phyloP scores from a whole-genome alignment of 2,888 invertebrate species.

The Megastigmus dorsalis region DNA sequence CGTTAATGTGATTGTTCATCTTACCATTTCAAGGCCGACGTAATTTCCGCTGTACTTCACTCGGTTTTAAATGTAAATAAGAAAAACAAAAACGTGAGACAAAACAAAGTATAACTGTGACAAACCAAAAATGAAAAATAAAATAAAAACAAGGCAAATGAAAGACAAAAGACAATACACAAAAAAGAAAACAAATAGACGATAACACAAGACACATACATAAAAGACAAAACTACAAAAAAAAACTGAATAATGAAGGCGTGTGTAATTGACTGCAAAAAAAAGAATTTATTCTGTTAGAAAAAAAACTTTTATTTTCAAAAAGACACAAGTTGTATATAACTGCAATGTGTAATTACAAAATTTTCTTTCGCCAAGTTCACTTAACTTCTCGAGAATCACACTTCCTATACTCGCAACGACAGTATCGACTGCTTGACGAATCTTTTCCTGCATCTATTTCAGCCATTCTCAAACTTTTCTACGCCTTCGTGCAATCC shows the following conservation, averaged over 20 bases:
- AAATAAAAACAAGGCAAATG: constrained; percentile 38
- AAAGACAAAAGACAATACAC: constrained; percentile 8
- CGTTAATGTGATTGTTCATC: constrained; percentile 4
- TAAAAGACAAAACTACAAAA: constrained; percentile 44
- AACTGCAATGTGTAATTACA: constrained; percentile 45
- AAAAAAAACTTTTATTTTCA: constrained; percentile 57
- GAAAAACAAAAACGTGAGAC: neutral
- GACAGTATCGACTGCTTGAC: constrained; percentile 34
- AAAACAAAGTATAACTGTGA: constrained; percentile 17
- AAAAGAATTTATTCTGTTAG: constrained; percentile 45
- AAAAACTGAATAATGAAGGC: constrained; percentile 43
- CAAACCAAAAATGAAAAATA: constrained; percentile 36
- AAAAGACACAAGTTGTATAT: constrained; percentile 49
- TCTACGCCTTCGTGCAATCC: constrained; percentile 48
- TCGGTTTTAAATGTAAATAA: neutral
- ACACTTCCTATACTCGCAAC: constrained; percentile 39
- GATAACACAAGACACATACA: constrained; percentile 20
- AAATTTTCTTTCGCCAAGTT: constrained; percentile 36
- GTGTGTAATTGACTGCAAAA: constrained; percentile 47
- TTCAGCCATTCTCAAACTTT: constrained; percentile 59
- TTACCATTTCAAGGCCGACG: constrained; percentile 18
- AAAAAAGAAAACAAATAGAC: constrained; percentile 17
- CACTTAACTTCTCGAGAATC: constrained; percentile 43
- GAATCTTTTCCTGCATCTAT: constrained; percentile 51
- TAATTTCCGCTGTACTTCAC: constrained; percentile 1